Conservation (phyloP, 37 sponge, comb jelly and placozoan genomes). For the Sycon ciliatum region DNA sequence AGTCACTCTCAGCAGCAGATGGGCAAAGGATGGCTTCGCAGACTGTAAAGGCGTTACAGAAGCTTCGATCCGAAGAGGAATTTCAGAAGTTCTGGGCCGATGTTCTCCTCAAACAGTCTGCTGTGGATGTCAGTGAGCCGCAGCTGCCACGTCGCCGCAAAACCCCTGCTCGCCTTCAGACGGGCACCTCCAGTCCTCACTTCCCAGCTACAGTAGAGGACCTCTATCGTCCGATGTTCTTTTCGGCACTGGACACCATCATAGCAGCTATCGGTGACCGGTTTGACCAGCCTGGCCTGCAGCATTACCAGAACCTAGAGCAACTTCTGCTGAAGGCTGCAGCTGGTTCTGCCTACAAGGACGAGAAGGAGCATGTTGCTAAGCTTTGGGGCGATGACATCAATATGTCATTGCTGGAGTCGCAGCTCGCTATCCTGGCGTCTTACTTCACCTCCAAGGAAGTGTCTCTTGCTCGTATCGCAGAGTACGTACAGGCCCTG, state of each 20-base stretch:
- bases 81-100: slow-evolving; percentile 37
- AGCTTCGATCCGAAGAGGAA: slow-evolving; percentile 26
- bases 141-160: slow-evolving; percentile 19
- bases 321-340: slow-evolving; percentile 40
- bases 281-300: slow-evolving; percentile 43
- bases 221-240: slow-evolving; percentile 31
- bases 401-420: no score
- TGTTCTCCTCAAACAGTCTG: slow-evolving; percentile 10
- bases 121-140: slow-evolving; percentile 16
- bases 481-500: no score
- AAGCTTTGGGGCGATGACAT: no score
- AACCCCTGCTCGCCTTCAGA: slow-evolving; percentile 13
- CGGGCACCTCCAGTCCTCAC: slow-evolving; percentile 9
- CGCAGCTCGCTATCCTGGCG: no score
- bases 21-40: slow-evolving; percentile 33
- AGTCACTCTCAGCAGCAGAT: slow-evolving; percentile 56
- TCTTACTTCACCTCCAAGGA: no score
- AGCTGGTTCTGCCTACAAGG: no score
- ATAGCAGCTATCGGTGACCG: slow-evolving; percentile 21
- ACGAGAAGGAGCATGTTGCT: no score
- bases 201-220: slow-evolving; percentile 40
- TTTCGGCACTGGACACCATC: slow-evolving; percentile 41
- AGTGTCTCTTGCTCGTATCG: no score
- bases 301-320: slow-evolving; percentile 27
- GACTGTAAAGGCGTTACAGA: slow-evolving; percentile 32